Evolutionary conservation across 2,113 vertebrate genomes (phyloP).

Genomic region (Mobula birostris): DNA sequence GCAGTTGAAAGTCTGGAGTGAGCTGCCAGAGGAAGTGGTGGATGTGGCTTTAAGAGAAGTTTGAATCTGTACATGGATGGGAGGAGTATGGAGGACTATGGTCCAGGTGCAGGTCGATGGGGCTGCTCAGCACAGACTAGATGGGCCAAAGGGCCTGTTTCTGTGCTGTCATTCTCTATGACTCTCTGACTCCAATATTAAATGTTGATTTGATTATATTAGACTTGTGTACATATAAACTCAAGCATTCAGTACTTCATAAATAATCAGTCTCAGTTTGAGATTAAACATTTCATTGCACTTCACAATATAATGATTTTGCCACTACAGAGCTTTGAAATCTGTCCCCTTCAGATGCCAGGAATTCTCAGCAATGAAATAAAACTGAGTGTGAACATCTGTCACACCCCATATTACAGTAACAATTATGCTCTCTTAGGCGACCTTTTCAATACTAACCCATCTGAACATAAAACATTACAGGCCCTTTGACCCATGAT

Average conservation of each 20-base stretch:
- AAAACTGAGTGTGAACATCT: neutral
- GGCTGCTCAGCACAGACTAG: no score
- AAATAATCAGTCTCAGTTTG: no score
- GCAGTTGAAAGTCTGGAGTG: no score
- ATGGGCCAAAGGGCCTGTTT: no score
- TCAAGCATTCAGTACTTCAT: neutral
- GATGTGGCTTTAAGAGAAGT: no score
- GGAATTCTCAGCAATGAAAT: neutral
- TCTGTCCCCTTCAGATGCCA: neutral
- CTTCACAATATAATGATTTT: neutral
- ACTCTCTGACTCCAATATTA: no score
- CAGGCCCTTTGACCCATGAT: no score
- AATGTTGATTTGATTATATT: neutral
- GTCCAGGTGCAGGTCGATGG: no score
- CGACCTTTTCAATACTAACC: neutral
- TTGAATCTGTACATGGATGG: no score
- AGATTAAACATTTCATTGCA: neutral
- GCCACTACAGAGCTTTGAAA: neutral
- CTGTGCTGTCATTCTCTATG: no score
- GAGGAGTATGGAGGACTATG: no score
- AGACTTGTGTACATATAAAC: neutral
- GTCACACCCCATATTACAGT: neutral
- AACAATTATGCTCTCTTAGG: neutral
- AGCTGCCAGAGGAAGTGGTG: no score
- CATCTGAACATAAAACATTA: neutral